Evolutionary conservation across 1,140 invertebrate genomes (phyloP), one percentile per base, ranked within the genome.

Genomic region (Nautilus pompilius): DNA sequence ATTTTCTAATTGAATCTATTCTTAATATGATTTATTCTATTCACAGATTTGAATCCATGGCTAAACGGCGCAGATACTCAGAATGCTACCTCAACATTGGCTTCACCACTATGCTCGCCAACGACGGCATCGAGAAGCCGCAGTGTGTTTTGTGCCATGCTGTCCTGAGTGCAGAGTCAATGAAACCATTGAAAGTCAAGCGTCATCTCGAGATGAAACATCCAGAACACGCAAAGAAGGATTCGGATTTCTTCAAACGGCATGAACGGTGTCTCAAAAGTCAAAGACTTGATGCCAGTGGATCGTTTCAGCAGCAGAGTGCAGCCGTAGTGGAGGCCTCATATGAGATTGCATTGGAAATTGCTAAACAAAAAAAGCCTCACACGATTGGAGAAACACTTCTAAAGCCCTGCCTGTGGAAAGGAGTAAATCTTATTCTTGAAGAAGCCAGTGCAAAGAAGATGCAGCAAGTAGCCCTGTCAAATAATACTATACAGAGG

Each of bases 201-300:
- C 20, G 48, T 49, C 48, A 49, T 49, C 6, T 49, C 48, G 20
- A 49, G 48, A 49, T 15, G 24, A 20, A 49, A 49, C 20, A 49
- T 49, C 20, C 48, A 49, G 48, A 49, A 49, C 48, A 49, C 20
- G 48, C 48, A 49, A n/a, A n/a, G n/a, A 49, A 49, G 48, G 20
- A 49, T 41, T 41, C n/a, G n/a, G n/a, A 41, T 41, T 41, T 41
- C 36, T 41, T 41, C 36, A 41, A 41, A 41, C 36, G 36, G 36
- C 36, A 41, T 41, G 36, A 41, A 41, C 36, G 36, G 36, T 41
- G 36, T 41, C 36, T 41, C 36, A 41, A 41, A 41, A 41, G 36
- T 41, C n/a, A 41, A 41, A 41, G n/a, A 41, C 36, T 41, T n/a
- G 36, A 41, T 41, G 36, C 36, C 36, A 41, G 36, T 41, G 36